Percentiles rank a stretch among this genome's conserved stretches.
phyloP scores from a whole-genome alignment of 2,797 vertebrate species.

The Capromys pilorides region DNA sequence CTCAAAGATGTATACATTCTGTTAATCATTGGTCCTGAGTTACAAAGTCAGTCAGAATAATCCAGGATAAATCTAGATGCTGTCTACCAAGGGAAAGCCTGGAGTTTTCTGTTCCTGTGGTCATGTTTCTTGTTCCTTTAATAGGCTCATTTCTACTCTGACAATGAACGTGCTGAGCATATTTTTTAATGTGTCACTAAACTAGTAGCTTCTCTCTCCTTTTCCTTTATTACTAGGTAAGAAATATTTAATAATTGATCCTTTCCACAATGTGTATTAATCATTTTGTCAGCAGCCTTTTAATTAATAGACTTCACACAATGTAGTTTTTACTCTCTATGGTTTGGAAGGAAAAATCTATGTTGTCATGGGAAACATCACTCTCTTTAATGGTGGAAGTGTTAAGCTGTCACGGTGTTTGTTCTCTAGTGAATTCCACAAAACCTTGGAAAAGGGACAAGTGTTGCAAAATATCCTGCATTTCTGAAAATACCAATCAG shows the following conservation, averaged over 20 bases:
- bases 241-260: conserved; percentile 83
- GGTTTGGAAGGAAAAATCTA: conserved; percentile 59
- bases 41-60: conserved; percentile 8
- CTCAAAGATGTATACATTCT: not conserved
- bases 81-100: conserved; percentile 25
- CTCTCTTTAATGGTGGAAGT: conserved; percentile 39
- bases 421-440: conserved; percentile 32
- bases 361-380: conserved; percentile 47
- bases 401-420: conserved; percentile 30
- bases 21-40: not conserved
- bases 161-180: conserved; percentile 70
- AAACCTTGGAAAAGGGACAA: not conserved
- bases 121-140: conserved; percentile 62
- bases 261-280: conserved; percentile 78
- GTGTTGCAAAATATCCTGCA: not conserved
- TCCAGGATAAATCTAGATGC: not conserved
- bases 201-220: conserved; percentile 74
- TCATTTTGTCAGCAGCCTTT: conserved; percentile 81
- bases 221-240: conserved; percentile 71
- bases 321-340: conserved; percentile 43
- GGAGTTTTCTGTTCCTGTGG: conserved; percentile 60
- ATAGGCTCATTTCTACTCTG: conserved; percentile 75
- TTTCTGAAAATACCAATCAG: conserved; percentile 30
- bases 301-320: conserved; percentile 71
- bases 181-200: conserved; percentile 80